Base-by-base conservation (phyloP, 2,113 vertebrate species). In the Charadrius vociferus region DNA sequence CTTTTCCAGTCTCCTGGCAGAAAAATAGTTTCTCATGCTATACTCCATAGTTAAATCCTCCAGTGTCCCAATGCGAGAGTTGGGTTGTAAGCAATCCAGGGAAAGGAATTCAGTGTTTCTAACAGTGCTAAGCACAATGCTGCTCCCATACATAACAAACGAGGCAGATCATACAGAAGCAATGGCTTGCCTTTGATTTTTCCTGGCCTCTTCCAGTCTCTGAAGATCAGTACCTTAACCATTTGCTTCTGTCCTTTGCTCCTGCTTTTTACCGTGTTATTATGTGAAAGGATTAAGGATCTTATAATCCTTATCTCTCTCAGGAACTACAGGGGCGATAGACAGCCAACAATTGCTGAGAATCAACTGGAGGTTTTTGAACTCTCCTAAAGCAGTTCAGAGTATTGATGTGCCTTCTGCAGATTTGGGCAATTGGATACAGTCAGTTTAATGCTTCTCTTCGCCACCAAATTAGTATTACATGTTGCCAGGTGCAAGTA, bases 261-360 rank as follows among this genome's bases (percentile, higher is more conserved):
- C 80, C 32, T 67, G 21, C 14, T 71, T 86, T 88, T 93, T 67
- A 89, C 14, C 30, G 26, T 37, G 21, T 45, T 87, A 75, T 93
- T 86, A 88, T 81, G 45, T 94, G 79, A 88, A 94, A 96, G 67
- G 29, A 82, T 41, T n/a, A n/a, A n/a, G n/a, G n/a, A 67, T 80
- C 74, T 92, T 56, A 72, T 10, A 85, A 68, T 91, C 90, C 71
- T 75, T 45, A 5, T 82, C 26, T 87, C 20, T 65, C 43, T 83
- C 41, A 55, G 65, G 91, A 95, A 43, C 7, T 12, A 63, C 32
- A 80, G 34, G 15, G 41, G 53, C 36, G 43, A 43, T 3, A 82
- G 63, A 34, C 12, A 86, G 30, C 19, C 55, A 82, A 21, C 34
- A 41, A 74, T 36, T 77, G 45, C 55, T 43, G 59, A 90, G 59